Base-by-base conservation (phyloP, 2,888 invertebrate species). In the Microctonus aethiopoides region DNA sequence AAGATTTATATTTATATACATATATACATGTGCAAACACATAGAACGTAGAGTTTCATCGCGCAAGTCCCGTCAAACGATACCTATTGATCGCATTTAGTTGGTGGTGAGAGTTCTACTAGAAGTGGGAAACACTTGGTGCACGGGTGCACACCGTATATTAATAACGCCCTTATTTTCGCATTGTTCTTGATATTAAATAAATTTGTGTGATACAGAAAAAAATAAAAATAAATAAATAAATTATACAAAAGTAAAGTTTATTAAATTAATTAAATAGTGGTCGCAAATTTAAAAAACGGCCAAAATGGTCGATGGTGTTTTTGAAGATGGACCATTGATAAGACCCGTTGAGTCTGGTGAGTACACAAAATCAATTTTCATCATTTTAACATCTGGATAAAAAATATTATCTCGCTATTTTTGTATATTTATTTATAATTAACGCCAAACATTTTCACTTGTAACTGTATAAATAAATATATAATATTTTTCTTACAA, bases 291-390 rank as follows among this genome's bases (percentile, higher is more conserved):
- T 52, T 22, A 68, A 69, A 74, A 77, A n/a, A 67, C 78, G 78
- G 75, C 83, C 79, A 79, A 80, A 74, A 85, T 85, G 84, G 83
- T 82, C 79, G 81, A 79, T 70, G 81, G 82, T 78, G 79, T 79
- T 73, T 77, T 80, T 68, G 85, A 83, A 74, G 86, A 85, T 77
- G 86, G 85, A 71, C 85, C 86, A 69, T 79, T 86, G 70, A 84
- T 85, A 73, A 81, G 80, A 69, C 86, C 84, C 71, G 82, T 86
- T 72, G 83, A 84, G 71, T 75, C 84, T 69, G 84, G 86, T 86
- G 76, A 85, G 86, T 82, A 59, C n/a, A 59, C 11, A 46, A 46
- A 46, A 46, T 39, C 11, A 39, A 39, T 39, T 39, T 39, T 13
- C 13, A 39, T 13, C 2, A 39, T 39, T 39, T n/a, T 4, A n/a